Conservation (phyloP, 2,888 invertebrate species). For the Achlya flavicornis region DNA sequence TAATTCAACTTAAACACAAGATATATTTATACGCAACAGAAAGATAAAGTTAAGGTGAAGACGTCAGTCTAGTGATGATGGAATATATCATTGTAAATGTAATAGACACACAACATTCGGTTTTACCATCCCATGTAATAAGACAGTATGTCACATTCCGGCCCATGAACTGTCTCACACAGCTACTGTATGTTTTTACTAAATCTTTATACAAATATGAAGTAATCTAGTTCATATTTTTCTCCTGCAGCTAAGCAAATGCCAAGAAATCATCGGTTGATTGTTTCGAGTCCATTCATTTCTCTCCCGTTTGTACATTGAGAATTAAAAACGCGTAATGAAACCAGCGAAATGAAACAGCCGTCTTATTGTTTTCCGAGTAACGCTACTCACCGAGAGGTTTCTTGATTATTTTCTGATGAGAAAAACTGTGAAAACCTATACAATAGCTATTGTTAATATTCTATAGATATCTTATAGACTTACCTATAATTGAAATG, state of each 20-base stretch:
- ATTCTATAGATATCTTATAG: neutral
- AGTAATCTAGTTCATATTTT: neutral
- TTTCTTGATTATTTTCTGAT: conserved; percentile 6
- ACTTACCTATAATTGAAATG: neutral
- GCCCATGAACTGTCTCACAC: too few species aligned
- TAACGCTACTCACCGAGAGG: neutral
- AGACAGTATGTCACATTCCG: too few species aligned
- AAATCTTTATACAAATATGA: too few species aligned
- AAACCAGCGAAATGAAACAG: conserved; percentile 3
- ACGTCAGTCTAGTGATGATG: too few species aligned
- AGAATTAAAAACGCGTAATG: conserved; percentile 4
- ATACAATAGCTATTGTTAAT: neutral
- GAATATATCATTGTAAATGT: too few species aligned
- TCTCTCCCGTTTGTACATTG: neutral
- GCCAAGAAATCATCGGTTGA: neutral
- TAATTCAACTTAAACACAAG: too few species aligned
- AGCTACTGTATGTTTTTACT: too few species aligned
- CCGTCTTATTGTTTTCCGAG: neutral
- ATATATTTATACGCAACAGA: too few species aligned
- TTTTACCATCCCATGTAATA: too few species aligned
- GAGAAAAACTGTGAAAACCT: neutral
- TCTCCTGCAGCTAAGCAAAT: neutral
- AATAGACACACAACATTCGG: too few species aligned
- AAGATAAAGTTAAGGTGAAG: too few species aligned
- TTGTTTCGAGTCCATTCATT: neutral